These are phyloP conservation scores for Mohoua ochrocephala DNA, from an alignment of 2,113 vertebrate species.

Conservation along the genomic window DNA sequence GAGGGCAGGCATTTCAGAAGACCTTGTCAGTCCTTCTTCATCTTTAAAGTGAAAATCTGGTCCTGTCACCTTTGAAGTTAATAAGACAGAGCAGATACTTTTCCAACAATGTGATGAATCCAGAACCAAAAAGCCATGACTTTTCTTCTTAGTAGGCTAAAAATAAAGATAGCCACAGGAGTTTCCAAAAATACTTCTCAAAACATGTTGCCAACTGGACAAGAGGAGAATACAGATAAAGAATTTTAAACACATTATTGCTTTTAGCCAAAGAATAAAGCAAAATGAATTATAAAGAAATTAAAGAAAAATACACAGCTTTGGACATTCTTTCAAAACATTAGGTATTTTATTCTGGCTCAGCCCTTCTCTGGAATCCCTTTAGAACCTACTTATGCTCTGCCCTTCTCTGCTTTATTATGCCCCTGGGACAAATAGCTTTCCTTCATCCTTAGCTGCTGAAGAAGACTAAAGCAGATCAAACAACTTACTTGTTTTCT, in stretches of 20 bases:
- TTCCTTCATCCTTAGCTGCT: not conserved
- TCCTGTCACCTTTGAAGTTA: not conserved
- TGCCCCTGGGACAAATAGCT: not conserved
- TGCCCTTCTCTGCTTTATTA: not conserved
- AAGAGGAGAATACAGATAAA: not conserved
- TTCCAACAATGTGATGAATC: not conserved
- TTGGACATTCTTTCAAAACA: not conserved
- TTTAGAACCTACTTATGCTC: not conserved
- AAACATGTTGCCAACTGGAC: not conserved
- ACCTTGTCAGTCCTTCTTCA: not conserved
- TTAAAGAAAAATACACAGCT: not conserved
- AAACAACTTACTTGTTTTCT: not conserved
- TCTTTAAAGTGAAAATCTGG: not conserved
- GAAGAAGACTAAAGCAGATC: slow-evolving; percentile 20
- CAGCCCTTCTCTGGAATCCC: not conserved
- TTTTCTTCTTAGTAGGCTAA: not conserved
- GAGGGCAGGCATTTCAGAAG: not conserved
- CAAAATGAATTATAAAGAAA: not conserved
- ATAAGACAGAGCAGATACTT: not conserved
- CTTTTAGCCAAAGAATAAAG: not conserved
- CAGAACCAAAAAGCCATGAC: not conserved
- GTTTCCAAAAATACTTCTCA: not conserved
- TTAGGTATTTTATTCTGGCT: not conserved
- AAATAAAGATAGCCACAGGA: not conserved
- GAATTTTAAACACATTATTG: not conserved